These are phyloP conservation scores for Philereme vetulata DNA, from an alignment of 2,888 invertebrate species.

Conservation along the genomic window DNA sequence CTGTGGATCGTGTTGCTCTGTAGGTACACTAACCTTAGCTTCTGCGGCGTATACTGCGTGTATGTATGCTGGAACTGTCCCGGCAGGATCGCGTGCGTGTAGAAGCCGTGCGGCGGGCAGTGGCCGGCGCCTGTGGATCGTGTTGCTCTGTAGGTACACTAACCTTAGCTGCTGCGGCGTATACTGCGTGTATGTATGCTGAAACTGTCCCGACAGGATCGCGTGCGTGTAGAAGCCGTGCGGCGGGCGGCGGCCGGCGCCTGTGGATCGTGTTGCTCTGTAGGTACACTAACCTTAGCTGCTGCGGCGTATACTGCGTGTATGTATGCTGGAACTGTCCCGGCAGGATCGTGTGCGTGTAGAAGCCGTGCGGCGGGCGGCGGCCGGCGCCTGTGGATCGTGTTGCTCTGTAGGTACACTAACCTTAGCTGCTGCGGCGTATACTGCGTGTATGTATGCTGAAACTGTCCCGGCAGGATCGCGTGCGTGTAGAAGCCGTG, in stretches of 20 bases:
- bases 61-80: conserved; percentile 98
- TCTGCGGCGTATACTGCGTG: conserved; percentile 90
- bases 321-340: conserved; percentile 98
- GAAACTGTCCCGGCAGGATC: conserved; percentile 98
- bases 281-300: no score
- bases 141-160: conserved; percentile 95
- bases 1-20: no score
- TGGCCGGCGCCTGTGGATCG: conserved; percentile 86
- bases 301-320: conserved; percentile 92
- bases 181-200: conserved; percentile 92
- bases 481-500: conserved; percentile 93
- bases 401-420: conserved; percentile 96
- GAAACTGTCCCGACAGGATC: conserved; percentile 98
- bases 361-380: conserved; percentile 82
- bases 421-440: conserved; percentile 93
- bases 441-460: conserved; percentile 92
- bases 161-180: conserved; percentile 95
- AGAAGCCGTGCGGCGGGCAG: conserved; percentile 84
- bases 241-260: conserved; percentile 69
- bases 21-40: conserved; percentile 80
- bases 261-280: conserved; percentile 95
- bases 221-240: conserved; percentile 93
- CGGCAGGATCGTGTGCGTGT: conserved; percentile 96
- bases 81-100: conserved; percentile 96
- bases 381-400: conserved; percentile 86